Conservation (phyloP, 1,140 invertebrate species). For the Lepidurus apus region DNA sequence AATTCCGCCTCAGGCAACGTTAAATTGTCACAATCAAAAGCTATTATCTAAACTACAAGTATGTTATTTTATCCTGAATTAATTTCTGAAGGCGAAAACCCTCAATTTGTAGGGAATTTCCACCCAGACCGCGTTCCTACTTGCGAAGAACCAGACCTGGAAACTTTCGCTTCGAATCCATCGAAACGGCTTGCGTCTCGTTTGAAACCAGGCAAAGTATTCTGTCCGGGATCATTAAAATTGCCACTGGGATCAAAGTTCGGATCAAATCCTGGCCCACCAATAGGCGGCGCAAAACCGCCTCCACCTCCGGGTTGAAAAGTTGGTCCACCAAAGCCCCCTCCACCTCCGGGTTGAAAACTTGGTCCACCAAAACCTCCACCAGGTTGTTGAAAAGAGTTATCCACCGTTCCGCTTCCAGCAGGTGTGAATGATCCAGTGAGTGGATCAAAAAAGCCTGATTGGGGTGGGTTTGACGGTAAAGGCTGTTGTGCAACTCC, state of each 20-base stretch:
- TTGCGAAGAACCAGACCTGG: not conserved
- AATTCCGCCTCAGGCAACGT: too few relatives aligned
- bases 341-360: not conserved
- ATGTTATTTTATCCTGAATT: too few relatives aligned
- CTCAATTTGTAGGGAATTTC: too few relatives aligned
- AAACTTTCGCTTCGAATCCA: not conserved
- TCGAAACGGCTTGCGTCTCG: not conserved
- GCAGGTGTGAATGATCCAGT: conserved; percentile 1
- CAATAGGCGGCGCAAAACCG: not conserved
- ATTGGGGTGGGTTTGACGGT: not conserved
- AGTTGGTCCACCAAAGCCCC: not conserved
- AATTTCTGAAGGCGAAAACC: too few relatives aligned
- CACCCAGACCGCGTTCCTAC: not conserved
- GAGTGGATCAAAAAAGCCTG: not conserved
- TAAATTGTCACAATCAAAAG: too few relatives aligned
- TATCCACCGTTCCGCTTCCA: not conserved
- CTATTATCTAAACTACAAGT: too few relatives aligned
- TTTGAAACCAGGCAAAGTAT: not conserved
- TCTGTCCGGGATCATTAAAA: not conserved
- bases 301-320: not conserved
- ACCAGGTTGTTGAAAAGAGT: not conserved
- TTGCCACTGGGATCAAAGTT: conserved; percentile 14
- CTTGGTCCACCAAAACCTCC: not conserved
- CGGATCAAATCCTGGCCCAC: not conserved
- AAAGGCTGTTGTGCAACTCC: conserved; percentile 4